phyloP scores from a whole-genome alignment of 1,140 invertebrate species.

The Drosophila willistoni region DNA sequence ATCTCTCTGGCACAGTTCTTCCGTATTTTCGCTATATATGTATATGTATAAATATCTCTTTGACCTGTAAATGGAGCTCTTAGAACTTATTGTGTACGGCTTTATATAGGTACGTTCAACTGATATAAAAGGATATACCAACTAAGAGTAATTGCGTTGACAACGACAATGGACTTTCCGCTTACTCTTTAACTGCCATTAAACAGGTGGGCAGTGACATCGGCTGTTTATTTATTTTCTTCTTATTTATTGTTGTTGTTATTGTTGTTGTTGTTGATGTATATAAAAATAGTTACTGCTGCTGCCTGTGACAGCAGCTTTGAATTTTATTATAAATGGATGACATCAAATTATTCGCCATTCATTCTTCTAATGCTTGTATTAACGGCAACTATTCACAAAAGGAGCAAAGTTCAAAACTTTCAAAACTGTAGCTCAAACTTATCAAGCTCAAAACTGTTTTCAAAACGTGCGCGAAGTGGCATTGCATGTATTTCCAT shows the following conservation, averaged over 20 bases:
- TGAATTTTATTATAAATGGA: constrained; percentile 65
- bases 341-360: constrained; percentile 25
- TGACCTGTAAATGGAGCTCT: constrained; percentile 2
- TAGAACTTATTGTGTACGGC: background rate
- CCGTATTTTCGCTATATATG: background rate
- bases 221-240: constrained; percentile 17
- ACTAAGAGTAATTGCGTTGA: constrained; percentile 41
- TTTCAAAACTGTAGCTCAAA: background rate
- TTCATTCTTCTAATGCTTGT: constrained; percentile 53
- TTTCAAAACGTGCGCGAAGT: constrained; percentile 4
- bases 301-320: constrained; percentile 38
- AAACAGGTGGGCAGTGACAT: constrained; percentile 32
- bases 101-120: background rate
- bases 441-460: background rate
- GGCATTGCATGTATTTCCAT: background rate
- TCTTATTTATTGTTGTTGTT: background rate
- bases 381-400: constrained; percentile 3
- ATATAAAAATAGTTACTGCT: constrained; percentile 16
- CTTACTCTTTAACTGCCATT: background rate
- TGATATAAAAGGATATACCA: background rate
- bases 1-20: constrained; percentile 5
- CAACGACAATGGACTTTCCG: constrained; percentile 38
- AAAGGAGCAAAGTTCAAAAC: background rate
- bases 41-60: background rate
- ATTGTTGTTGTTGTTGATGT: constrained; percentile 21